Percentiles rank a stretch among this genome's conserved stretches.
Evolutionary conservation across 2,888 invertebrate species (phyloP).

Genomic region (Phlogophora meticulosa): DNA sequence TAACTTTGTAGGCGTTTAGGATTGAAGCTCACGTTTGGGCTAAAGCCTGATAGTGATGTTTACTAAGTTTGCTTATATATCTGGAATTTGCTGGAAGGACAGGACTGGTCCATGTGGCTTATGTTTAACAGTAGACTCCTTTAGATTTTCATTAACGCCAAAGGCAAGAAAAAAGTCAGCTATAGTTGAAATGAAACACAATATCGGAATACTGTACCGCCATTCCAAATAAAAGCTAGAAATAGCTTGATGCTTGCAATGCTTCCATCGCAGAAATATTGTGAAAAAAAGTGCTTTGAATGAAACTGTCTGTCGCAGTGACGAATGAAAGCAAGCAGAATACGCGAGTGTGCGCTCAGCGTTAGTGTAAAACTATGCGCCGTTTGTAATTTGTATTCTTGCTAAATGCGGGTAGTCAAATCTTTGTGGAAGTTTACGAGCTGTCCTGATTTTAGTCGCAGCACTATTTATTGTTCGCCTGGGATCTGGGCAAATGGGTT

Average conservation of each 20-base stretch:
- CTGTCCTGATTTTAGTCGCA: constrained; percentile 30
- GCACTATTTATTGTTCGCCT: constrained; percentile 28
- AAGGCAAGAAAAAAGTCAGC: background rate
- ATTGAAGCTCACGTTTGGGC: background rate
- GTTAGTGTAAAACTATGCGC: constrained; percentile 40
- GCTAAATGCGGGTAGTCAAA: constrained; percentile 39
- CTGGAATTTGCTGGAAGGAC: too few relatives aligned
- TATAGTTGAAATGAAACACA: constrained; percentile 8
- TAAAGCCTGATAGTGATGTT: background rate
- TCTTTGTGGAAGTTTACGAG: constrained; percentile 32
- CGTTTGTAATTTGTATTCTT: constrained; percentile 47
- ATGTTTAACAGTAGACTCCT: background rate
- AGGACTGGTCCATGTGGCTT: background rate
- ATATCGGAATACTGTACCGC: constrained; percentile 1
- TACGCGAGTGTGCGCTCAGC: constrained; percentile 27
- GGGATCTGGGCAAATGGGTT: constrained; percentile 22
- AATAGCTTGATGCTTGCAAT: constrained; percentile 12
- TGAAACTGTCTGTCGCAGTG: constrained; percentile 39
- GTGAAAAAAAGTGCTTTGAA: constrained; percentile 48
- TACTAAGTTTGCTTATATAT: background rate
- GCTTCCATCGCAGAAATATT: constrained; percentile 22
- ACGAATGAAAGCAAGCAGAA: constrained; percentile 35
- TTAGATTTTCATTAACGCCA: background rate
- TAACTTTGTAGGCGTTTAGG: constrained; percentile 10
- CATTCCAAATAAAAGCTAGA: constrained; percentile 20